Conservation (phyloP, 2,797 vertebrate genomes). For the Setipinna tenuifilis region DNA sequence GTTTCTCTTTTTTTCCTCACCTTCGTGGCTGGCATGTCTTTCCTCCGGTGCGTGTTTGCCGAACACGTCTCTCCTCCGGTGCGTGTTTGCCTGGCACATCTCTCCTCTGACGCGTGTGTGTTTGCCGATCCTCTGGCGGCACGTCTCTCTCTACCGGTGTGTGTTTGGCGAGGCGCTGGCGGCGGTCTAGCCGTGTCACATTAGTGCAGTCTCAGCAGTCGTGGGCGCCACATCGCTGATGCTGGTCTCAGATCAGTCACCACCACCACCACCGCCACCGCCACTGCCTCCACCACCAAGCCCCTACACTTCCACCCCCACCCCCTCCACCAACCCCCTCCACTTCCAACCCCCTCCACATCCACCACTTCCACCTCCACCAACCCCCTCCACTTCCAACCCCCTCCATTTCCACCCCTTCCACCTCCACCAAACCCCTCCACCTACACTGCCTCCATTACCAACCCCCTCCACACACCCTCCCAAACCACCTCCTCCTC, state of each 20-base stretch:
- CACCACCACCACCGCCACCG: background rate
- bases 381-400: no score
- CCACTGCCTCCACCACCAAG: no score
- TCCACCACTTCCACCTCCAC: no score
- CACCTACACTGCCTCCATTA: no score
- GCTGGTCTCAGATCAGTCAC: background rate
- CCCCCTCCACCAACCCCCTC: no score
- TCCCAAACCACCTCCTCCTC: no score
- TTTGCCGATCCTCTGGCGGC: background rate
- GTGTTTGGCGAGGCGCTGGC: background rate
- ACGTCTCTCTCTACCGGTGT: conserved; percentile 8
- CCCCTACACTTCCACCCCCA: no score
- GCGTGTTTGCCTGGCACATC: background rate
- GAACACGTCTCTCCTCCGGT: conserved; percentile 5
- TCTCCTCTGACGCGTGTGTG: no score
- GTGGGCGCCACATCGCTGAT: background rate
- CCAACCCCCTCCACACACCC: no score
- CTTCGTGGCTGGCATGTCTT: background rate
- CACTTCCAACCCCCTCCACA: no score
- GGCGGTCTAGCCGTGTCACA: background rate
- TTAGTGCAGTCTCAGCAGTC: background rate
- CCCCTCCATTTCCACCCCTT: no score
- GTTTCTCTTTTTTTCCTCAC: background rate
- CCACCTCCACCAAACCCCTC: no score
- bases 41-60: background rate